These are phyloP conservation scores for Sebastes taczanowskii DNA, from an alignment of 2,797 vertebrate species.

Conservation along the genomic window DNA sequence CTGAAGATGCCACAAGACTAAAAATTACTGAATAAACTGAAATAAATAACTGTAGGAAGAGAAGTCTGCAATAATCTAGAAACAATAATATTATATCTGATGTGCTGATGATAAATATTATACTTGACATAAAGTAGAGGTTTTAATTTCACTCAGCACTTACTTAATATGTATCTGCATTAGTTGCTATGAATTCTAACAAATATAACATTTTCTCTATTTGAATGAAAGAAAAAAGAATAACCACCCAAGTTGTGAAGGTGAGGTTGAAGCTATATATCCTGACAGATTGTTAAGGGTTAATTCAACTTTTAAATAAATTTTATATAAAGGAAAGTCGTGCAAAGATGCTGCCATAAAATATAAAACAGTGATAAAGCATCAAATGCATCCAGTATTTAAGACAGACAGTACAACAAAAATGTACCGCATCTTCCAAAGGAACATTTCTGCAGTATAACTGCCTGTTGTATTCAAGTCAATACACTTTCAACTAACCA, in stretches of 20 bases:
- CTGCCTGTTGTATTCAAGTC: neutral
- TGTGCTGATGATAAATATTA: neutral
- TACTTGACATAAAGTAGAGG: neutral
- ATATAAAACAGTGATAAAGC: neutral
- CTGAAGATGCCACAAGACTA: neutral
- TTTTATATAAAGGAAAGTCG: neutral
- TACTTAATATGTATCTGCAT: neutral
- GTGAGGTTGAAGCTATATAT: slow-evolving; percentile 13
- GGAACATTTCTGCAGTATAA: neutral
- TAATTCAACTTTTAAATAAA: slow-evolving; percentile 12
- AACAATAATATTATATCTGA: neutral
- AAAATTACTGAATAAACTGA: neutral
- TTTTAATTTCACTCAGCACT: neutral
- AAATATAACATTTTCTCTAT: neutral
- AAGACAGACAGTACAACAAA: neutral
- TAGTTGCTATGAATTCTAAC: neutral
- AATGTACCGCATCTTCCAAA: neutral
- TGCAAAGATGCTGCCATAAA: neutral
- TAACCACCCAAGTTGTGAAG: neutral
- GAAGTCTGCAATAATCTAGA: neutral
- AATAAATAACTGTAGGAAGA: neutral
- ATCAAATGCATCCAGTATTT: neutral
- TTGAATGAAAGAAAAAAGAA: neutral
- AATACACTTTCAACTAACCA: neutral
- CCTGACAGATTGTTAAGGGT: neutral